Evolutionary conservation across 2,113 vertebrate species (phyloP), one percentile per base, ranked within the genome.

Genomic region (Oncorhynchus keta): DNA sequence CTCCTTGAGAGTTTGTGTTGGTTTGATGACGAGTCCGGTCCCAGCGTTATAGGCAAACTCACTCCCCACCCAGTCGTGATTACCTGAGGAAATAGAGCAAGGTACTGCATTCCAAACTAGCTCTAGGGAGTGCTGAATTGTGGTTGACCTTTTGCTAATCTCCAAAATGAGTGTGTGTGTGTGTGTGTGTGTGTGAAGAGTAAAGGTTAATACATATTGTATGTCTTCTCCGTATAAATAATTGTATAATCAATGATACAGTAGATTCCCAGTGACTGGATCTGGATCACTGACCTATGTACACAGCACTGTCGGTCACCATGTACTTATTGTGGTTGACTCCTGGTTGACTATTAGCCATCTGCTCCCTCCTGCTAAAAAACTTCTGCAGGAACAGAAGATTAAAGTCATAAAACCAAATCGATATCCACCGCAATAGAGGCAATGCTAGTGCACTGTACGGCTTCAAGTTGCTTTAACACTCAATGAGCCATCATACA

Each of bases 271-370:
- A 30, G 65, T 32, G 28, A 28, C 26, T 28, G 26, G 26, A 30
- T 20, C 30, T 68, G n/a, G 49, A 76, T 61, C 81, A 90, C 94
- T 91, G 90, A 99, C 97, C 97, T 68, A 99, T 94, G 70, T 99
- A 99, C 18, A 95, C 91, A 1, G 95, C 94, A 84, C 88, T 93
- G n/a, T 99, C 97, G 1, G 97, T 98, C 86, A 99, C 97, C 94
- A 99, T 96, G 7, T 96, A 99, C 87, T 96, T 96, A 91, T 98
- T 98, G 79, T 96, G 94, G 82, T 97, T 98, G 81, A 98, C 75
- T 61, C 92, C 95, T 49, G 94, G 92, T 73, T 95, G 77, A 22
- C 90, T 93, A 74, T 91, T 85, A 65, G 96, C 93, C 79, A 90
- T 93, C 83, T 93, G 93, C 79, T 94, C 94, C 83, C 94, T 95